Percentiles rank a stretch among this genome's conserved stretches.
These are phyloP conservation scores for Drosophila kurseongensis DNA, from an alignment of 1,140 invertebrate species.

Conservation along the genomic window DNA sequence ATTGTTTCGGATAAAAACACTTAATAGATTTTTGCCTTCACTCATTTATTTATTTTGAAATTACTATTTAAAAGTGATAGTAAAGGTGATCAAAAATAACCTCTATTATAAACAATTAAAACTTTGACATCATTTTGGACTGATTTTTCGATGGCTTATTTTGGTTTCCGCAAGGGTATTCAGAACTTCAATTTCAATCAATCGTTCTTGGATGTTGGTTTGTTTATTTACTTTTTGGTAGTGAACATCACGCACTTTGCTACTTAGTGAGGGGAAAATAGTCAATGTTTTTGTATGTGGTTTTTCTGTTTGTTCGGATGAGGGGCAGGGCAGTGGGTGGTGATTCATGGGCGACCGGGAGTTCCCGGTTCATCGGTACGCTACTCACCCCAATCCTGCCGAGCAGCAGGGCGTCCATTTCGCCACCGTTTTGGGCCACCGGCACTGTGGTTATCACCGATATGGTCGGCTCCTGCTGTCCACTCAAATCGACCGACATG, in stretches of 20 bases:
- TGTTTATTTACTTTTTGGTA: constrained; percentile 7
- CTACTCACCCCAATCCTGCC: constrained; percentile 90
- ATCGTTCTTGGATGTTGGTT: constrained; percentile 4
- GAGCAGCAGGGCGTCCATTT: constrained; percentile 90
- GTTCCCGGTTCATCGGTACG: neutral
- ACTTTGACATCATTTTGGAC: too few species aligned
- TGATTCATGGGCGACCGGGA: neutral
- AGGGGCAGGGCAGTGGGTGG: constrained; percentile 14
- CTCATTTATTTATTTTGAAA: too few species aligned
- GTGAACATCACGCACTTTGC: constrained; percentile 72
- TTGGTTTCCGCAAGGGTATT: constrained; percentile 27
- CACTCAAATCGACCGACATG: constrained; percentile 81
- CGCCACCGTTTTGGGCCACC: constrained; percentile 86
- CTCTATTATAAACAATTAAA: too few species aligned
- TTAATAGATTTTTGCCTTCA: too few species aligned
- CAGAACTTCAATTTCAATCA: neutral
- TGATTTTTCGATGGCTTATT: neutral
- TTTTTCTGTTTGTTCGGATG: constrained; percentile 35
- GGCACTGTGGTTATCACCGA: constrained; percentile 84
- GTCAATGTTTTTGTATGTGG: constrained; percentile 51
- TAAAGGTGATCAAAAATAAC: too few species aligned
- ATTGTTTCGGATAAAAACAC: too few species aligned
- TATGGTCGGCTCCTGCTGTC: constrained; percentile 77
- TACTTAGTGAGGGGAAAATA: constrained; percentile 63
- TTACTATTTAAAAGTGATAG: too few species aligned